Evolutionary conservation across 2,888 invertebrate species (phyloP).

Genomic region (Listrodromus nycthemerus): DNA sequence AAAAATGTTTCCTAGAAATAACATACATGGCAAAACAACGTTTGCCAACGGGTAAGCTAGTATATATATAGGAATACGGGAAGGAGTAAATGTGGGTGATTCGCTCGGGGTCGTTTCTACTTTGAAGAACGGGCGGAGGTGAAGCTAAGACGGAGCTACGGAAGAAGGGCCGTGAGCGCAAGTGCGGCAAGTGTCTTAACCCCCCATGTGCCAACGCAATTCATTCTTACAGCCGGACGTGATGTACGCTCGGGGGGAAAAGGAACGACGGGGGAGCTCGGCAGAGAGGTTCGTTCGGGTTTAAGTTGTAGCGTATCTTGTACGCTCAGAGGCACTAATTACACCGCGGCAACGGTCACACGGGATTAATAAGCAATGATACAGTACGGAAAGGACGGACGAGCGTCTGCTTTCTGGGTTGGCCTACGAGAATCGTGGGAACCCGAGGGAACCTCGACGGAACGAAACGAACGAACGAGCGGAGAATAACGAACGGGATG

Average conservation of each 20-base stretch:
- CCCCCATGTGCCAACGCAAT: conserved; percentile 48
- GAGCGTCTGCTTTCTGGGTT: not conserved
- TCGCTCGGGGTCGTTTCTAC: conserved; percentile 38
- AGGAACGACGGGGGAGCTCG: not conserved
- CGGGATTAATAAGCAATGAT: conserved; percentile 62
- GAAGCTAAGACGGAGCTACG: conserved; percentile 15
- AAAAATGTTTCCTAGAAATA: too few species aligned
- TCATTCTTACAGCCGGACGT: conserved; percentile 56
- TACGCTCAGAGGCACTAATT: conserved; percentile 53
- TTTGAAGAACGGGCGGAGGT: conserved; percentile 47
- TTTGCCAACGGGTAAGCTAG: too few species aligned
- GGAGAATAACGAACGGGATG: not conserved
- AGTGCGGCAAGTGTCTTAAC: conserved; percentile 38
- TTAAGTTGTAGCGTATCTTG: conserved; percentile 42
- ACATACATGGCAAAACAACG: too few species aligned
- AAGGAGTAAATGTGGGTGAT: not conserved
- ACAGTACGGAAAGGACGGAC: conserved; percentile 21
- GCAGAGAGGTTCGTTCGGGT: conserved; percentile 32
- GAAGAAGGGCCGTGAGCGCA: conserved; percentile 33
- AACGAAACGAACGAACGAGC: not conserved
- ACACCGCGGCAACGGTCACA: conserved; percentile 34
- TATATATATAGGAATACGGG: not conserved
- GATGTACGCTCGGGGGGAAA: conserved; percentile 38
- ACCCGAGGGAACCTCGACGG: not conserved
- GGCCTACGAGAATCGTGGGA: conserved; percentile 39